Evolutionary conservation across 30 jellyfish, hydroid and myxozoan genomes (phyloP).

Genomic region (Morbakka virulenta): DNA sequence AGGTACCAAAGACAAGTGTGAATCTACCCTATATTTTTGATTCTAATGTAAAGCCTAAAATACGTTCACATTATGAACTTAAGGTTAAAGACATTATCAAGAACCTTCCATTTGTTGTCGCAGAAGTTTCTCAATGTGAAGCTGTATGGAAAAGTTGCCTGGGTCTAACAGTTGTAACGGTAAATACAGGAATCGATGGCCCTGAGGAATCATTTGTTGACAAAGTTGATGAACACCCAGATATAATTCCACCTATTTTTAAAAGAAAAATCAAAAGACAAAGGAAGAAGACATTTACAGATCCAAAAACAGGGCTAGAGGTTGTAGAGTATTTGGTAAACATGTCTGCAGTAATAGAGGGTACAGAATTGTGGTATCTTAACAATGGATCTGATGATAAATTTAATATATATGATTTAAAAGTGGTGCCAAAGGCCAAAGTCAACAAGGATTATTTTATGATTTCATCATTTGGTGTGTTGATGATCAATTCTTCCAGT

Average conservation of each 20-base stretch:
- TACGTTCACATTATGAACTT: slow-evolving; percentile 34
- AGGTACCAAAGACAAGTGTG: background rate
- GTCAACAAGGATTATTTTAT: slow-evolving; percentile 65
- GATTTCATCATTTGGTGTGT: slow-evolving; percentile 78
- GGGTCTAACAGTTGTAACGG: slow-evolving; percentile 65
- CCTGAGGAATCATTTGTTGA: background rate
- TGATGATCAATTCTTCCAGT: slow-evolving; percentile 65
- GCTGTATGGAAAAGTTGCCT: slow-evolving; percentile 62
- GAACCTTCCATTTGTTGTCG: slow-evolving; percentile 69
- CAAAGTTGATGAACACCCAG: background rate
- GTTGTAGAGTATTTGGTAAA: slow-evolving; percentile 61
- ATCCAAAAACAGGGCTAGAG: slow-evolving; percentile 65
- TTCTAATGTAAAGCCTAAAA: slow-evolving; percentile 15
- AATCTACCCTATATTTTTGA: slow-evolving; percentile 15
- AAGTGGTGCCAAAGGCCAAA: slow-evolving; percentile 53
- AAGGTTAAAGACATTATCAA: slow-evolving; percentile 39
- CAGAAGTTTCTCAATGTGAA: slow-evolving; percentile 67
- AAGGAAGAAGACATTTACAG: background rate
- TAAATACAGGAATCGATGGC: slow-evolving; percentile 45
- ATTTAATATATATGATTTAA: slow-evolving; percentile 61
- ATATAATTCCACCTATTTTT: background rate
- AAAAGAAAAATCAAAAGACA: background rate
- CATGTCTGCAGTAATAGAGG: slow-evolving; percentile 2
- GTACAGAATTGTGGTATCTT: slow-evolving; percentile 64
- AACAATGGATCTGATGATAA: slow-evolving; percentile 15